Percentiles rank a stretch among this genome's conserved stretches.
These are phyloP conservation scores for Selenia dentaria DNA, from an alignment of 2,888 invertebrate genomes.

Conservation along the genomic window DNA sequence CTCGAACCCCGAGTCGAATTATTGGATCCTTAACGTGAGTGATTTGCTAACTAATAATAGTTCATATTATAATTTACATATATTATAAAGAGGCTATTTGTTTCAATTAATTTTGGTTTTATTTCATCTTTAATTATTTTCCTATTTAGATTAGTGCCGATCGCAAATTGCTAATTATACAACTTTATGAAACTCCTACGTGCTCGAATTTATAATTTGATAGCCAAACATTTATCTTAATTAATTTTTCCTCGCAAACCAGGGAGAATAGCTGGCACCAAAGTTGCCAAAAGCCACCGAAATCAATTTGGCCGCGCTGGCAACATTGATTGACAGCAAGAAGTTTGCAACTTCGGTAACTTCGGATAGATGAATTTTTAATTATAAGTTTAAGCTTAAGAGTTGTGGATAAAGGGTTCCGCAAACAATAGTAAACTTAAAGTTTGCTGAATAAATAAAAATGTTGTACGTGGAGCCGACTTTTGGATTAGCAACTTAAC, in stretches of 20 bases:
- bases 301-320: slow-evolving; percentile 17
- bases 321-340: slow-evolving; percentile 20
- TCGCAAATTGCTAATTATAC: background rate
- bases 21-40: too few species aligned
- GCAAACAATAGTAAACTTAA: slow-evolving; percentile 13
- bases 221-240: slow-evolving; percentile 15
- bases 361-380: slow-evolving; percentile 16
- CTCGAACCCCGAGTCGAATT: too few species aligned
- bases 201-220: slow-evolving; percentile 6
- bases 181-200: background rate
- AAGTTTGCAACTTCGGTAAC: slow-evolving; percentile 6
- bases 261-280: slow-evolving; percentile 1
- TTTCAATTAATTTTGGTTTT: too few species aligned
- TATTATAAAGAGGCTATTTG: too few species aligned
- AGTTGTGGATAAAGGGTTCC: slow-evolving; percentile 15
- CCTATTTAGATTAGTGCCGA: too few species aligned
- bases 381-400: slow-evolving; percentile 11
- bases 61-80: too few species aligned
- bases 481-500: too few species aligned
- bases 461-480: too few species aligned
- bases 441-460: background rate
- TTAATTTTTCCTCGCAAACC: slow-evolving; percentile 14
- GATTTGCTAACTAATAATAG: too few species aligned
- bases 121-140: too few species aligned
- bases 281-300: slow-evolving; percentile 10